Evolutionary conservation across 2,113 vertebrate species (phyloP), one percentile per base, ranked within the genome.

Genomic region (Oreochromis tanganicae): DNA sequence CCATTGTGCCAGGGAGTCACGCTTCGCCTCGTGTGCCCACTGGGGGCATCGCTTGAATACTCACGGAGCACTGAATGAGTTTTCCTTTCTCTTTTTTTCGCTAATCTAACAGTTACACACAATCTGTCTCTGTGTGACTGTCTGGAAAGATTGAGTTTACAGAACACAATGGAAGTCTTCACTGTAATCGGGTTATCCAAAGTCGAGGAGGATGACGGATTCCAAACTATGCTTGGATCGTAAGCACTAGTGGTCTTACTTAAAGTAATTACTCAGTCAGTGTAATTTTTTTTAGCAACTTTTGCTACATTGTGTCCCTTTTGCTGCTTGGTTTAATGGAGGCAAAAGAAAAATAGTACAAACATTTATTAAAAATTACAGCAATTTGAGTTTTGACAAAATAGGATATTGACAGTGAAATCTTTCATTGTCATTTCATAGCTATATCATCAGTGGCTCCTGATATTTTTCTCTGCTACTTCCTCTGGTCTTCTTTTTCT

Each of bases 1-100:
- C 89, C 89, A 88, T 87, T 87, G 91, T 95, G 94, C 93, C 94
- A 92, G 91, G 63, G 88, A 92, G 92, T 94, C 95, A 94, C 90
- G 79, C 89, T 92, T 84, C 61, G 52, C 84, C 93, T 95, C 86
- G 89, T 32, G 91, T 93, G 92, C 91, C 93, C 82, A 52, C 87
- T 85, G 83, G 89, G 92, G 91, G 88, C 89, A 93, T 91, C 79
- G 52, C 91, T 92, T 85, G 75, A 92, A 93, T 90, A 85, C 87
- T 94, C 89, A 50, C 27, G 1, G 79, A 82, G 57, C 10, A 11
- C 80, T 91, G 79, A 46, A 75, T 63, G 43, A 73, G 81, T 85
- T 89, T 75, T 85, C 54, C 84, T 73, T 87, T 82, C 66, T 75
- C 27, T 59, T 71, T 73, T 50, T 80, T 88, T 19, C 61, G 81